These are phyloP conservation scores for Pangasius djambal DNA, from an alignment of 2,797 vertebrate species.

Conservation along the genomic window DNA sequence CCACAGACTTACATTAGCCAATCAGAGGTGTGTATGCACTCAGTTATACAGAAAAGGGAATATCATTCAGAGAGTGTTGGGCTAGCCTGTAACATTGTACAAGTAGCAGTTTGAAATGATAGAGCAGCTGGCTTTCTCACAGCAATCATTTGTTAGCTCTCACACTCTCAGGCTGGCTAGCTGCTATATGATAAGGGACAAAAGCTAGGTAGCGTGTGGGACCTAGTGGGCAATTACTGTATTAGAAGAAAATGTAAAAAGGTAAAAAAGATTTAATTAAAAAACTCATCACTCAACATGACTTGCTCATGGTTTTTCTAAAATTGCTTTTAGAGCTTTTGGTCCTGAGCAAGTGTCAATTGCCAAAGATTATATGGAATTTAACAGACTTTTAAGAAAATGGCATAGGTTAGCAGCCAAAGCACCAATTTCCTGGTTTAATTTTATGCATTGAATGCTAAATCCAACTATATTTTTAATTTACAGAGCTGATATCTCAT, in stretches of 20 bases:
- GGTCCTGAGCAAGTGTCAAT: constrained; percentile 2
- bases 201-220: background rate
- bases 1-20: background rate
- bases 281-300: constrained; percentile 16
- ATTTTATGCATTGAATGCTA: background rate
- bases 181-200: background rate
- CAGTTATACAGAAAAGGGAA: background rate
- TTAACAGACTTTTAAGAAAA: constrained; percentile 1
- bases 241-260: background rate
- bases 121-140: background rate
- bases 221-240: background rate
- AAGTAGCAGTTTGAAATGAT: background rate
- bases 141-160: background rate
- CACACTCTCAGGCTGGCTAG: background rate
- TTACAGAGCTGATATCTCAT: background rate
- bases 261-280: background rate
- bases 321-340: constrained; percentile 11
- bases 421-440: background rate
- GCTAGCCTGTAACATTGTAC: background rate
- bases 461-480: background rate
- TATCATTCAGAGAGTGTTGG: background rate
- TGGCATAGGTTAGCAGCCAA: background rate
- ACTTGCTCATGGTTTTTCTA: constrained; percentile 4
- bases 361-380: background rate
- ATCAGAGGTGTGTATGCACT: constrained; percentile 2